Conservation (phyloP, 2,888 invertebrate species). For the Heliconius ethilla region DNA sequence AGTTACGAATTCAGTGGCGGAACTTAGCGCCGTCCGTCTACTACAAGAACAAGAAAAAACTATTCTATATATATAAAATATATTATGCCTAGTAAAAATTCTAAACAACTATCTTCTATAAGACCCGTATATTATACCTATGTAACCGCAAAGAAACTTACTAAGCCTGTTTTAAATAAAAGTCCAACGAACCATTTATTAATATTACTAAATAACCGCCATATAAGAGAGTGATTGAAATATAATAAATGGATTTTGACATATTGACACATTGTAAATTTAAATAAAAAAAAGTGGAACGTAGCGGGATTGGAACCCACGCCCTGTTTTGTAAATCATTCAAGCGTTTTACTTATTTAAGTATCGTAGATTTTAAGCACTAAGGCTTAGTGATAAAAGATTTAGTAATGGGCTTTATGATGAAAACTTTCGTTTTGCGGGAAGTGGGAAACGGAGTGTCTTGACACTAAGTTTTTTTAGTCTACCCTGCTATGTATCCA, state of each 20-base stretch:
- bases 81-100: neutral
- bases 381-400: neutral
- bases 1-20: neutral
- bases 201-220: conserved; percentile 7
- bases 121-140: neutral
- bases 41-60: neutral
- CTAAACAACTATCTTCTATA: neutral
- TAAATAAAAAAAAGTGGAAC: neutral
- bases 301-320: conserved; percentile 4
- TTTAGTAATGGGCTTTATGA: no score
- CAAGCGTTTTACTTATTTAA: neutral
- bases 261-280: conserved; percentile 2
- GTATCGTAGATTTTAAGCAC: neutral
- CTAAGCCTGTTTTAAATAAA: conserved; percentile 14
- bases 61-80: neutral
- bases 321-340: conserved; percentile 3
- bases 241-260: conserved; percentile 31
- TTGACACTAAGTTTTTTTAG: neutral
- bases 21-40: neutral
- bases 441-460: neutral
- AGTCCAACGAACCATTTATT: conserved; percentile 11
- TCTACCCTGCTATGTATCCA: neutral
- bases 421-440: no score
- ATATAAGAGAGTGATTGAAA: conserved; percentile 24
- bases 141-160: conserved; percentile 14